Percentiles rank a stretch among this genome's conserved stretches.
phyloP scores from a whole-genome alignment of 64 coral and sea anemone genomes.

The Stylophora pistillata region DNA sequence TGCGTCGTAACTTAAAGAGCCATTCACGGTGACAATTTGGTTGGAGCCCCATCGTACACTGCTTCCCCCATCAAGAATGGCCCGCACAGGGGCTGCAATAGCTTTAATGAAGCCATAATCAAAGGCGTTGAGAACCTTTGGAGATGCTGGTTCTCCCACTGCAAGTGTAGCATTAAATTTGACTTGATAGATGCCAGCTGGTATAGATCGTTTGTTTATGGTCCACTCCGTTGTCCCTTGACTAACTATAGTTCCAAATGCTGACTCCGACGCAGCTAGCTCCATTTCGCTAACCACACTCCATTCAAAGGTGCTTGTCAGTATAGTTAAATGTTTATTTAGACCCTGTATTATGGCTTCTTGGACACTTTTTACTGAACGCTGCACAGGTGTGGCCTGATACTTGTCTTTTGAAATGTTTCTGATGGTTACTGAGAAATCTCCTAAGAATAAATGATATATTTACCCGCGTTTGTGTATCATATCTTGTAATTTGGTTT shows the following conservation, averaged over 20 bases:
- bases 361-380: neutral
- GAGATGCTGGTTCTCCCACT: neutral
- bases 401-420: conserved; percentile 32
- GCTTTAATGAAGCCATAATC: conserved; percentile 33
- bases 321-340: neutral
- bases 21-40: conserved; percentile 13
- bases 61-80: conserved; percentile 39
- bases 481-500: too few relatives aligned
- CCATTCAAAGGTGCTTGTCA: conserved; percentile 2
- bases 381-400: neutral
- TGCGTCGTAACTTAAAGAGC: conserved; percentile 25
- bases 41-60: neutral
- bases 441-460: neutral
- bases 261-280: neutral
- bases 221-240: conserved; percentile 32
- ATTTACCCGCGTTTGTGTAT: too few relatives aligned
- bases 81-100: neutral
- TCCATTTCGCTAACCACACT: conserved; percentile 18
- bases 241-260: neutral
- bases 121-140: neutral
- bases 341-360: conserved; percentile 7
- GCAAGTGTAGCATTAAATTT: conserved; percentile 2
- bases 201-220: conserved; percentile 15
- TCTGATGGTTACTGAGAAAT: conserved; percentile 26
- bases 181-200: conserved; percentile 21